Base-by-base conservation (phyloP, 2,888 invertebrate species). In the Papilio demoleus region DNA sequence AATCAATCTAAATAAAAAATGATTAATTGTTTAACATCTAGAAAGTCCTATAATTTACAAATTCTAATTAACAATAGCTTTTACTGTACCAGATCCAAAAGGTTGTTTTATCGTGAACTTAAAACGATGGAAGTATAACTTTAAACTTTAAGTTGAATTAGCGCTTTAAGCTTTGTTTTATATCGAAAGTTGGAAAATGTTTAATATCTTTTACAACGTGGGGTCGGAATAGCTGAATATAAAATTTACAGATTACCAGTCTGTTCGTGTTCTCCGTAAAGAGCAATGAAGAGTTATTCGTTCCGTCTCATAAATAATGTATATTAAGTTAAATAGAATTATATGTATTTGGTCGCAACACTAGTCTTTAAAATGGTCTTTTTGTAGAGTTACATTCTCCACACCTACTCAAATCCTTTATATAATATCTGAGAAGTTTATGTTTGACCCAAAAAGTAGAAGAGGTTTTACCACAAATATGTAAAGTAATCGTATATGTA, bases 181-280 rank as follows among this genome's bases (percentile, higher is more conserved):
- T 19, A 63, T 47, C 12, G 12, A 34, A 36, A 47, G 19, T 53
- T 53, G 27, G 53, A n/a, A 53, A 53, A 27, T 47, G 31, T 36
- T 47, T 36, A 47, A 63, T 47, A n/a, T n/a, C n/a, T n/a, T 63
- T 63, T 36, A 63, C 14, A 19, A 17, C 47, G 34, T 22, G 31
- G 34, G 34, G 31, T 24, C 24, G 53, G 24, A 53, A 50, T 24
- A 63, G 45, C 47, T 19, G 19, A 50, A 63, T 34, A 2, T 50
- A 22, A 34, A 50, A 50, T 63, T 47, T 50, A n/a, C 45, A 50
- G 63, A 50, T 50, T 47, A 47, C 22, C 9, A 53, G 14, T 0
- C 53, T 53, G 27, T 53, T 53, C 27, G 8, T n/a, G 5, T 53
- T 53, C 19, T 9, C n/a, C n/a, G n/a, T 27, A 27, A 2, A n/a